Percentiles rank a stretch among this genome's conserved stretches.
Conservation (phyloP, 1,140 invertebrate genomes). For the Meloidogyne exigua region DNA sequence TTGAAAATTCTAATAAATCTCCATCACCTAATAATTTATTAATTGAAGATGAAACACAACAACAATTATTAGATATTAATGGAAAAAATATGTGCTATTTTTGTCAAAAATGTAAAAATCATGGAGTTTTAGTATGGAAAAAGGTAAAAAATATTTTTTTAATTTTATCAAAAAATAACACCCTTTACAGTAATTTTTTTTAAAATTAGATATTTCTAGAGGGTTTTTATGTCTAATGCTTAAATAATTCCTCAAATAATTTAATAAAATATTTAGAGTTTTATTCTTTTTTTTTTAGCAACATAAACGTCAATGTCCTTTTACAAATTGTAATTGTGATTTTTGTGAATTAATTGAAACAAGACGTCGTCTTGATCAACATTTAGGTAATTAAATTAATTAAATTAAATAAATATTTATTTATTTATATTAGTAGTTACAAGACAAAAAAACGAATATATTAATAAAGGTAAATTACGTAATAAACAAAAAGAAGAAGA, state of each 20-base stretch:
- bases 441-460: background rate
- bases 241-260: too few relatives aligned
- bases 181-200: background rate
- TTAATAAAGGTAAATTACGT: conserved; percentile 9
- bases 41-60: conserved; percentile 4
- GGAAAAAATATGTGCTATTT: conserved; percentile 59
- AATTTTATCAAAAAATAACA: background rate
- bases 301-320: conserved; percentile 56
- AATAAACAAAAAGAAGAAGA: background rate
- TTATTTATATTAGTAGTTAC: background rate
- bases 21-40: conserved; percentile 15
- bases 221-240: too few relatives aligned
- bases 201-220: too few relatives aligned
- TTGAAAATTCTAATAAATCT: background rate
- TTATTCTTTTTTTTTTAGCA: conserved; percentile 34
- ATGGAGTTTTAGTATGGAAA: conserved; percentile 57
- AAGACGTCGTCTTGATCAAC: conserved; percentile 51
- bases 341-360: conserved; percentile 59
- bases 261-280: too few relatives aligned
- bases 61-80: conserved; percentile 28
- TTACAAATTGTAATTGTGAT: conserved; percentile 49
- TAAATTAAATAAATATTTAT: background rate
- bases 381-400: conserved; percentile 46
- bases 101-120: conserved; percentile 62
- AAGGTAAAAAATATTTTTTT: conserved; percentile 41